Base-by-base conservation (phyloP, 2,888 invertebrate species). In the Protodeltote pygarga region DNA sequence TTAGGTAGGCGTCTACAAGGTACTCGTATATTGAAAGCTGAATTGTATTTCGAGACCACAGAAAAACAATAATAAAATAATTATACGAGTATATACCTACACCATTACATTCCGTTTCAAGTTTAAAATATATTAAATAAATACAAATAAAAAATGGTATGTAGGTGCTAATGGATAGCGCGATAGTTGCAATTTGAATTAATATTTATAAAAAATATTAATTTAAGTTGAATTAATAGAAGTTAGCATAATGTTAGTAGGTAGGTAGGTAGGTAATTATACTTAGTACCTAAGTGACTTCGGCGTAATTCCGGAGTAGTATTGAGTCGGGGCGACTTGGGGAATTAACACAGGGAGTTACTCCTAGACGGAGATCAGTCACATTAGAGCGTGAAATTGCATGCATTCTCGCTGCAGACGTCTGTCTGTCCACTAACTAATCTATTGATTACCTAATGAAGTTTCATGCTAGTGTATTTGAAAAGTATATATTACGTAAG, bases 311-410 rank as follows among this genome's bases (percentile, higher is more conserved):
- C 41, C 25, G 35, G 15, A 35, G 46, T 35, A 28, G 35, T 17
- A 33, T 32, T 48, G 50, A 20, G 59, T 54, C 45, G 35, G n/a
- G 46, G 53, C 9, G 52, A 62, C 53, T 66, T 65, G 24, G 42
- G 51, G 62, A 62, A 71, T 70, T 73, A 67, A 58, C 66, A 61
- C 52, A 49, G 46, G n/a, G 29, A 21, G 39, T 25, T 44, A 33
- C 44, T 50, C 33, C 61, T 49, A 38, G 38, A 31, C 15, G 35
- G 25, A 48, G 46, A 51, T 49, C 33, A 50, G 55, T 65, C 63
- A 58, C 52, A 64, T 53, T 49, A 14, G 41, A 57, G 38, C 64
- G 62, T 64, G 64, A 67, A 65, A 70, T 68, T 63, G 62, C 54
- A 34, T 59, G 67, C 55, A 55, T 46, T 51, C 47, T 44, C 31